Percentiles rank a stretch among this genome's conserved stretches.
Conservation (phyloP, 1,140 invertebrate species). For the Gryon sp. region DNA sequence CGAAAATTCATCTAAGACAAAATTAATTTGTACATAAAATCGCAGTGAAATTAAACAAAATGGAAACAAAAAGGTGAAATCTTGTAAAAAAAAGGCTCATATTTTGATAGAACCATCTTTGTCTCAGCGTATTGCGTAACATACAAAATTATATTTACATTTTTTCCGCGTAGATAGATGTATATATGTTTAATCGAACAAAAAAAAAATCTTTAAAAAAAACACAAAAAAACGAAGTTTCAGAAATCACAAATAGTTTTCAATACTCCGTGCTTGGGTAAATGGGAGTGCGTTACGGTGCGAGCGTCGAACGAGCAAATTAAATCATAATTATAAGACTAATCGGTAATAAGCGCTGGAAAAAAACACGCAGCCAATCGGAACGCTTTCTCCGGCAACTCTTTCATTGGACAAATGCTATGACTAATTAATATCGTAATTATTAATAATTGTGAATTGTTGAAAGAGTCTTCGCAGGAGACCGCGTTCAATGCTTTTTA, state of each 20-base stretch:
- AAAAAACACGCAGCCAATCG: conserved; percentile 35
- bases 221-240: no score
- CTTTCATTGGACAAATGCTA: no score
- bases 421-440: no score
- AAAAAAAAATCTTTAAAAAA: no score
- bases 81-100: conserved; percentile 5
- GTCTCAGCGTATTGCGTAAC: conserved; percentile 39
- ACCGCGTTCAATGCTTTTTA: conserved; percentile 46
- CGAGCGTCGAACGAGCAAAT: conserved; percentile 51
- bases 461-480: conserved; percentile 23
- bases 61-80: background rate
- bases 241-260: conserved; percentile 66
- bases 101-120: conserved; percentile 36
- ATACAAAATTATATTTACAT: conserved; percentile 54
- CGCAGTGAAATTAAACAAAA: background rate
- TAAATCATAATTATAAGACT: conserved; percentile 58
- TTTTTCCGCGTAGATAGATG: conserved; percentile 67
- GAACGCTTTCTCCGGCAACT: conserved; percentile 15
- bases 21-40: conserved; percentile 2
- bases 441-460: no score
- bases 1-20: conserved; percentile 7
- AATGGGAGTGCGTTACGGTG: conserved; percentile 39
- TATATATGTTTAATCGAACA: conserved; percentile 64
- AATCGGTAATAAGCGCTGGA: conserved; percentile 47
- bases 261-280: conserved; percentile 68